A percentile compares a stretch with the other conserved stretches of the same genome.
Conservation (phyloP, 1,140 invertebrate species). For the Meloidogyne chitwoodi region DNA sequence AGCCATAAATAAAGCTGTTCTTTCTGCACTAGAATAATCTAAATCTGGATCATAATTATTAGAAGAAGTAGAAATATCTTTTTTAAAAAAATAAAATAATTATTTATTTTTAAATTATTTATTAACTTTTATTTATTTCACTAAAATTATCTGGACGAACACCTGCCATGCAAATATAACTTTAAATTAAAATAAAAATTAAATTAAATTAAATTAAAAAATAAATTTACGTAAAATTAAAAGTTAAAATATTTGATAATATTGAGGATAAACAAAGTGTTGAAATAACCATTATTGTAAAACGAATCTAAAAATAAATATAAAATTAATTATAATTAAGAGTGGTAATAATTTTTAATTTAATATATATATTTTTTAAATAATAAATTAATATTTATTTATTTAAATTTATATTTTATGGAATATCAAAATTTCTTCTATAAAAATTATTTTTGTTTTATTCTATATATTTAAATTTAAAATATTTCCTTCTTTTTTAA, state of each 20-base stretch:
- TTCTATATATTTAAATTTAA: no score
- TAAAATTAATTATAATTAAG: neutral
- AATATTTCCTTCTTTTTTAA: no score
- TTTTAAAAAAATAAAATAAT: neutral
- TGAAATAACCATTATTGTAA: conserved; percentile 52
- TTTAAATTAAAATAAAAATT: neutral
- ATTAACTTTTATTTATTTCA: conserved; percentile 21
- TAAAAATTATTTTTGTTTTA: no score
- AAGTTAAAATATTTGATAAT: conserved; percentile 56
- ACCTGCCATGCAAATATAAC: conserved; percentile 57
- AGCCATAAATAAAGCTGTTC: conserved; percentile 53
- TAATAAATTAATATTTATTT: no score
- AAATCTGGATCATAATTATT: conserved; percentile 41
- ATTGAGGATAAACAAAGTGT: conserved; percentile 57
- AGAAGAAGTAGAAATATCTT: neutral
- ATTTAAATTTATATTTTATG: no score
- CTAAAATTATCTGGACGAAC: conserved; percentile 39
- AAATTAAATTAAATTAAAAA: neutral
- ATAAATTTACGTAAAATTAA: conserved; percentile 52
- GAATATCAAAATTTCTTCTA: no score
- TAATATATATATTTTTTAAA: no score
- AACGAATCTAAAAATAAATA: conserved; percentile 42
- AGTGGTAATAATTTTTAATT: no score
- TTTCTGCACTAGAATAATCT: conserved; percentile 47
- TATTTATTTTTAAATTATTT: neutral